These are phyloP conservation scores for Alexandromys fortis DNA, from an alignment of 2,113 vertebrate species.

Conservation along the genomic window DNA sequence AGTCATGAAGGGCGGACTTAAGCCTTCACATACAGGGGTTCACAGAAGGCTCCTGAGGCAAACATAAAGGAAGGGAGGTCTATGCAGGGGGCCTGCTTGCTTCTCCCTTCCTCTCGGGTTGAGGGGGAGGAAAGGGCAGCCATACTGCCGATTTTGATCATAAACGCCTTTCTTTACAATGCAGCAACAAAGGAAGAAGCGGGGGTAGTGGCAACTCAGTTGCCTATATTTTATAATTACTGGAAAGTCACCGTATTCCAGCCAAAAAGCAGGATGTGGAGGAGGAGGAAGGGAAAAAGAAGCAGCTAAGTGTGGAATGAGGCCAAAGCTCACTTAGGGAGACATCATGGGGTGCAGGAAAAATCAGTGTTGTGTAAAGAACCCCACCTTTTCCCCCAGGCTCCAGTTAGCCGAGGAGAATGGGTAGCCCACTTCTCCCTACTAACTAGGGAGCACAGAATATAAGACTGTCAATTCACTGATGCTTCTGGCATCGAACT, in stretches of 20 bases:
- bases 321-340: constrained; percentile 20
- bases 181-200: not conserved
- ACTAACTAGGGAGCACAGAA: not conserved
- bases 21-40: not conserved
- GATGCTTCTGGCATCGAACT: not conserved
- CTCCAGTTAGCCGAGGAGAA: not conserved
- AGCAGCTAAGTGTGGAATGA: constrained; percentile 16
- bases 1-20: not conserved
- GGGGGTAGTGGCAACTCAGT: not conserved
- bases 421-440: not conserved
- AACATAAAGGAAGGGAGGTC: not conserved
- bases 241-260: constrained; percentile 47
- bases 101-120: not conserved
- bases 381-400: too few relatives aligned
- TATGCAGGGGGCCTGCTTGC: not conserved
- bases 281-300: constrained; percentile 22
- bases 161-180: constrained; percentile 29
- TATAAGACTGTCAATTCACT: not conserved
- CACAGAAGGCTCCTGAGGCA: not conserved
- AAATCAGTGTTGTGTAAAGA: not conserved
- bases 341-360: not conserved
- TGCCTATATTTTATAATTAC: constrained; percentile 60
- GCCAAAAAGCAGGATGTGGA: not conserved
- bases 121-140: not conserved
- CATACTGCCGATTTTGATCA: not conserved